Evolutionary conservation across 2,113 vertebrate genomes (phyloP), one percentile per base, ranked within the genome.

Genomic region (Uria lomvia): DNA sequence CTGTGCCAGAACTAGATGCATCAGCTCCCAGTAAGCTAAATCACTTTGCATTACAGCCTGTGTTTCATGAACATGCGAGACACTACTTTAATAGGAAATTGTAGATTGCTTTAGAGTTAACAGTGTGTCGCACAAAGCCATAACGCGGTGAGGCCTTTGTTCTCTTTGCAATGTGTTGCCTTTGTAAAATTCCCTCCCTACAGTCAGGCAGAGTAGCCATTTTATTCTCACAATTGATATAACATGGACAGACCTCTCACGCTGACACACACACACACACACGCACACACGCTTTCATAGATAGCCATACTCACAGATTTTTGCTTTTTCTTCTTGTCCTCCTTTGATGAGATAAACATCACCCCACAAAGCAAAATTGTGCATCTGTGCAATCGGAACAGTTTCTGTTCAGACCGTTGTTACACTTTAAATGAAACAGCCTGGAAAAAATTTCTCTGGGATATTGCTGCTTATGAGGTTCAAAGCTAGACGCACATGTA

Each of bases 31-130:
- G 30, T 3, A 24, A 94, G 80, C 73, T 94, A 70, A 94, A 91
- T 91, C 75, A 81, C 30, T 26, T 29, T 63, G 79, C 56, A 22
- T 43, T 27, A 26, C 60, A 85, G 88, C 22, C 68, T 56, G 74
- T n/a, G 62, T 11, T 68, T n/a, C 76, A 71, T 7, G 52, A 78
- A 53, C 60, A 18, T 24, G n/a, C 11, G 6, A 94, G 95, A 84
- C 72, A 49, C 65, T 81, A 66, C 96, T 96, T 90, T 94, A 96
- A 96, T 81, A 96, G 92, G 96, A 89, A 95, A 97, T 66, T 78
- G 82, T 30, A 75, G 67, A 78, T 86, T 38, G 60, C 83, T 87
- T 67, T 23, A 85, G 76, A 2, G 0, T 6, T 47, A 38, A 13
- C 49, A 42, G 49, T 0, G 9, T 58, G 36, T 34, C n/a, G 1